Percentiles rank a stretch among this genome's conserved stretches.
Evolutionary conservation across 1,140 invertebrate species (phyloP).

Genomic region (Dendrolimus kikuchii): DNA sequence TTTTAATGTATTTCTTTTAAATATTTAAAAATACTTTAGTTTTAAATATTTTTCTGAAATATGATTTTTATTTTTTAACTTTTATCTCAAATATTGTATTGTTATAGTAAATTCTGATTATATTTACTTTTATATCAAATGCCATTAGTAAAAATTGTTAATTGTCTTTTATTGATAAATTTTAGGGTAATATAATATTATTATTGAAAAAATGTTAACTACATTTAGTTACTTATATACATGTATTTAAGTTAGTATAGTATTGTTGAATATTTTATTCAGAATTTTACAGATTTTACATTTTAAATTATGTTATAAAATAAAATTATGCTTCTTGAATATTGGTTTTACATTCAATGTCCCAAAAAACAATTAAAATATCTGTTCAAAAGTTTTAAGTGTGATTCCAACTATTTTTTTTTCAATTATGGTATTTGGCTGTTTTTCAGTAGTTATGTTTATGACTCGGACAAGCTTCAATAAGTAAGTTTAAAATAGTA

Average conservation of each 20-base stretch:
- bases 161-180: slow-evolving; percentile 16
- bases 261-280: slow-evolving; percentile 61
- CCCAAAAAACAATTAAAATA: no score
- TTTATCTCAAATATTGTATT: neutral
- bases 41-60: neutral
- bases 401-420: no score
- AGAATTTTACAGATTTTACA: slow-evolving; percentile 65
- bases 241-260: slow-evolving; percentile 29
- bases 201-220: slow-evolving; percentile 24
- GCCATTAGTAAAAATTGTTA: slow-evolving; percentile 52
- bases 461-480: no score
- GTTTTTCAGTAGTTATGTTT: no score
- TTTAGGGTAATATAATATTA: slow-evolving; percentile 14
- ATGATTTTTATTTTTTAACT: no score
- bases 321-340: slow-evolving; percentile 49
- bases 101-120: slow-evolving; percentile 1
- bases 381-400: no score
- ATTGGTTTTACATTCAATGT: neutral
- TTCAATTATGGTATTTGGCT: no score
- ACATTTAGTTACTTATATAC: slow-evolving; percentile 30
- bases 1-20: neutral
- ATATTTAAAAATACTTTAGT: neutral
- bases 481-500: no score
- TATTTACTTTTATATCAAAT: slow-evolving; percentile 22
- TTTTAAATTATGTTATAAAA: slow-evolving; percentile 66